Percentiles rank a stretch among this genome's conserved stretches.
phyloP scores from a whole-genome alignment of 1,140 invertebrate genomes.

The Drosophila mauritiana region DNA sequence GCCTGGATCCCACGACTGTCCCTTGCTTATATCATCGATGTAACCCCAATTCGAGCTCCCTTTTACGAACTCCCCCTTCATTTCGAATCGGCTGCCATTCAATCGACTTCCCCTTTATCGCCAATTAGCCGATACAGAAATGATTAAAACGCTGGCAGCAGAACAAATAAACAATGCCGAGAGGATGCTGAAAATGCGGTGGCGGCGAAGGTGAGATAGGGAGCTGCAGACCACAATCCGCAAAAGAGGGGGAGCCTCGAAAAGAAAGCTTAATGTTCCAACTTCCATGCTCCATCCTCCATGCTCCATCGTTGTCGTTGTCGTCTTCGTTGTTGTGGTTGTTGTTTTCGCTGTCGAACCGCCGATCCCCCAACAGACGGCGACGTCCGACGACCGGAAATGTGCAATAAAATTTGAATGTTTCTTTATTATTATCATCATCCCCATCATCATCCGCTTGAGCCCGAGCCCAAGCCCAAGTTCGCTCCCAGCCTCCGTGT shows the following conservation, averaged over 20 bases:
- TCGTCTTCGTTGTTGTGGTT: background rate
- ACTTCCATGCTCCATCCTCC: too few species aligned
- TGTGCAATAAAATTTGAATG: conserved; percentile 84
- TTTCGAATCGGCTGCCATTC: background rate
- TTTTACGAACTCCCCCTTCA: background rate
- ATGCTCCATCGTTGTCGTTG: conserved; percentile 14
- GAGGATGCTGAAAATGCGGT: conserved; percentile 21
- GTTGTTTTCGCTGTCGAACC: conserved; percentile 1
- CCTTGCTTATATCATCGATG: background rate
- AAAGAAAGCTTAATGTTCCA: conserved; percentile 46
- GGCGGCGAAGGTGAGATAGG: conserved; percentile 25
- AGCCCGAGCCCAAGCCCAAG: conserved; percentile 43
- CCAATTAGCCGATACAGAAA: conserved; percentile 29
- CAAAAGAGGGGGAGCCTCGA: conserved; percentile 39
- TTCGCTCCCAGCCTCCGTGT: conserved; percentile 32
- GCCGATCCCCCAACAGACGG: conserved; percentile 49
- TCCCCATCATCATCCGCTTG: conserved; percentile 57
- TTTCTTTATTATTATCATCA: conserved; percentile 83
- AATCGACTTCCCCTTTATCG: conserved; percentile 4
- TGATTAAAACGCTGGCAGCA: conserved; percentile 31
- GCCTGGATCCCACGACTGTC: background rate
- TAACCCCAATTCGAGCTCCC: background rate
- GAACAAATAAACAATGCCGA: conserved; percentile 34
- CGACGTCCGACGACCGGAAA: conserved; percentile 73
- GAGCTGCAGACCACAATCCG: conserved; percentile 15